Percentiles rank a stretch among this genome's conserved stretches.
Conservation (phyloP, 1,140 invertebrate species). For the Trachymyrmex cornetzi region DNA sequence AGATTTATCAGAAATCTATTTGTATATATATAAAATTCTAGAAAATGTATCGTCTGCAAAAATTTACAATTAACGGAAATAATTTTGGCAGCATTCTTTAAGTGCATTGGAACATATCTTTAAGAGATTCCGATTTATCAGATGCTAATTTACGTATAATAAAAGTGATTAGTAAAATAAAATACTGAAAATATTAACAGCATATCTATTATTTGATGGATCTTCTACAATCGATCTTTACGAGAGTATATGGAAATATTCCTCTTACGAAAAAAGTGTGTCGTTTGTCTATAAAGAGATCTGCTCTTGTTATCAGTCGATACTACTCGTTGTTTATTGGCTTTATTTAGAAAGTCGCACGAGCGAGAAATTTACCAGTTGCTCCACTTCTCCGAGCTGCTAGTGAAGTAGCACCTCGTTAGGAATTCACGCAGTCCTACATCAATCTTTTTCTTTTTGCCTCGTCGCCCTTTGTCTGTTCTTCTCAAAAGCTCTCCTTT, state of each 20-base stretch:
- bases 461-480: slow-evolving; percentile 11
- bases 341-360: slow-evolving; percentile 68
- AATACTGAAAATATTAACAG: neutral
- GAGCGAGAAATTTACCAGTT: slow-evolving; percentile 74
- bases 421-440: slow-evolving; percentile 75
- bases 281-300: slow-evolving; percentile 33
- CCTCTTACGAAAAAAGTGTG: neutral
- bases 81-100: neutral
- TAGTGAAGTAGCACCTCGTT: slow-evolving; percentile 73
- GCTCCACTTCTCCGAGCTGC: slow-evolving; percentile 53
- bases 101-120: neutral
- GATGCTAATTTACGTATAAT: neutral
- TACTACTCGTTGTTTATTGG: slow-evolving; percentile 62
- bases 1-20: neutral
- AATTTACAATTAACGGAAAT: neutral
- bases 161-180: neutral
- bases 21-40: neutral
- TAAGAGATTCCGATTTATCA: neutral
- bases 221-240: neutral
- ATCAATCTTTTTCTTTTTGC: neutral
- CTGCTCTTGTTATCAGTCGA: slow-evolving; percentile 57
- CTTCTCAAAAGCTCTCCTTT: slow-evolving; percentile 10
- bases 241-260: neutral
- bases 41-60: neutral
- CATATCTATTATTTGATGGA: neutral